A percentile compares a stretch with the other conserved stretches of the same genome.
These are phyloP conservation scores for Patiria pectinifera DNA, from an alignment of 53 echinoderm and acorn worm genomes.

Conservation along the genomic window DNA sequence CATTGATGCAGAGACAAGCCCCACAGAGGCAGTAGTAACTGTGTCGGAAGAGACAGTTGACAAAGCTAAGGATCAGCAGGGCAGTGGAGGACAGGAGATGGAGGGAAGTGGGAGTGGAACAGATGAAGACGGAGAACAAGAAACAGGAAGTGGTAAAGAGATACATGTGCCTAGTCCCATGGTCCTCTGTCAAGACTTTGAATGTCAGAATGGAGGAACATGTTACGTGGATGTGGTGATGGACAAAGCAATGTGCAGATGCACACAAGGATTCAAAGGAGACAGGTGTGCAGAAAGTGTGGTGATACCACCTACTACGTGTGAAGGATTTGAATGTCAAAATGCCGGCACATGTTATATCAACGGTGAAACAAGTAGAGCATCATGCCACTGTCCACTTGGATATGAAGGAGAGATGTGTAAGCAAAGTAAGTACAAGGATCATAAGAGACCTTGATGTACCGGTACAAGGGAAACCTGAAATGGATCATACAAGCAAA, in stretches of 20 bases:
- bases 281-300: slow-evolving; percentile 35
- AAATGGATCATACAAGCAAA: no score
- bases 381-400: slow-evolving; percentile 54
- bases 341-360: slow-evolving; percentile 54
- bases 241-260: slow-evolving; percentile 69
- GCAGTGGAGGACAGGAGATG: slow-evolving; percentile 11
- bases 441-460: neutral
- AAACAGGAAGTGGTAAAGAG: slow-evolving; percentile 12
- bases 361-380: slow-evolving; percentile 19
- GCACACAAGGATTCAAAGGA: slow-evolving; percentile 61
- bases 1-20: slow-evolving; percentile 41
- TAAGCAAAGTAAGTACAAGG: slow-evolving; percentile 66
- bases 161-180: slow-evolving; percentile 16
- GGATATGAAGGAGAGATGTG: slow-evolving; percentile 61
- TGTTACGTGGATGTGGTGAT: slow-evolving; percentile 51
- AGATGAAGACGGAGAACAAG: neutral
- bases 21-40: slow-evolving; percentile 15
- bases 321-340: slow-evolving; percentile 52
- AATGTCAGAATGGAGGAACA: slow-evolving; percentile 58
- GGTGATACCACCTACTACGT: neutral
- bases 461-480: no score
- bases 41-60: neutral
- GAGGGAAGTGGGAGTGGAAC: slow-evolving; percentile 35
- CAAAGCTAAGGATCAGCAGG: neutral
- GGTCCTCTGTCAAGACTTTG: slow-evolving; percentile 41